Evolutionary conservation across 2,888 invertebrate genomes (phyloP).

Genomic region (Dromius quadrimaculatus): DNA sequence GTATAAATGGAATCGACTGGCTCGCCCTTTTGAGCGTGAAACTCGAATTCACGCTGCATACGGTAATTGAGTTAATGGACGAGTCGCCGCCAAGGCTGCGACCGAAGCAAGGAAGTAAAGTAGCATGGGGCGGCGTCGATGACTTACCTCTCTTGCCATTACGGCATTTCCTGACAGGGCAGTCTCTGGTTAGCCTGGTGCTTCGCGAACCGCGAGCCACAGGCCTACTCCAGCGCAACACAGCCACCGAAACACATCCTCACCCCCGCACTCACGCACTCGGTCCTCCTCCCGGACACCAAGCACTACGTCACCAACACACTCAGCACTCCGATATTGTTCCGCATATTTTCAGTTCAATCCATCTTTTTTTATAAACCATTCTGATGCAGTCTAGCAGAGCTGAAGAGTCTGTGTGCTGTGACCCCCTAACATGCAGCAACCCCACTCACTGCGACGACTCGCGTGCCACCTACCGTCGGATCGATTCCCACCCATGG

Average conservation of each 20-base stretch:
- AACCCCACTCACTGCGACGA: conserved; percentile 65
- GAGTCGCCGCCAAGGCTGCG: conserved; percentile 35
- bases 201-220: conserved; percentile 46
- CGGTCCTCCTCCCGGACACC: conserved; percentile 54
- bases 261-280: conserved; percentile 37
- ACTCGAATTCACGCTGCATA: conserved; percentile 13
- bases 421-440: conserved; percentile 63
- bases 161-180: conserved; percentile 77
- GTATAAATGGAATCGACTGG: conserved; percentile 7
- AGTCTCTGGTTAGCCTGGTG: conserved; percentile 61
- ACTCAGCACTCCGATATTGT: conserved; percentile 61
- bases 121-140: conserved; percentile 31
- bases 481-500: conserved; percentile 60
- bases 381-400: conserved; percentile 61
- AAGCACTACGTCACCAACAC: conserved; percentile 59
- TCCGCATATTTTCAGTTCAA: conserved; percentile 61
- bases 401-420: conserved; percentile 61
- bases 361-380: conserved; percentile 63
- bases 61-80: conserved; percentile 52
- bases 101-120: conserved; percentile 12
- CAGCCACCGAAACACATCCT: conserved; percentile 29
- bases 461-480: conserved; percentile 62
- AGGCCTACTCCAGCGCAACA: conserved; percentile 50
- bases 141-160: conserved; percentile 78
- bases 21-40: background rate